A percentile compares a stretch with the other conserved stretches of the same genome.
phyloP scores from a whole-genome alignment of 2,113 vertebrate genomes.

The Mungos mungo region DNA sequence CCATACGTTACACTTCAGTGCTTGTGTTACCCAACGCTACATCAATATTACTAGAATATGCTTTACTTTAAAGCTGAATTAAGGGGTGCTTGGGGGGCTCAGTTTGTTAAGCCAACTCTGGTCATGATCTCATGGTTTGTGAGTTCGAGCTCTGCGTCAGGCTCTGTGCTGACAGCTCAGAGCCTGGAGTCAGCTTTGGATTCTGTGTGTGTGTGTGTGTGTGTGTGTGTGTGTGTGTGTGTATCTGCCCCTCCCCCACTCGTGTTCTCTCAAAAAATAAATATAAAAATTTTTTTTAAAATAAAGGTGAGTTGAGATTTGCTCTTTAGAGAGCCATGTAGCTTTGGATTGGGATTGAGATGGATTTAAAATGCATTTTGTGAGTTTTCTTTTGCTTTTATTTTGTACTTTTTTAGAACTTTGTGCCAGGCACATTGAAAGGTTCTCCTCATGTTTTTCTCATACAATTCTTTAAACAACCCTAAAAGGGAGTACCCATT shows the following conservation, averaged over 20 bases:
- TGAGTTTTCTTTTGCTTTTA: conserved; percentile 2
- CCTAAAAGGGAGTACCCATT: not conserved
- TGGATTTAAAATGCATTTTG: not conserved
- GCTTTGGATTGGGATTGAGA: not conserved
- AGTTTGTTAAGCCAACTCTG: too few relatives aligned
- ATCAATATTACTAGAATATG: not conserved
- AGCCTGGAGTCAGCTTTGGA: too few relatives aligned
- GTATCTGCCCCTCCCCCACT: too few relatives aligned
- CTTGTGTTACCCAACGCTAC: not conserved
- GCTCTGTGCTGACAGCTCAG: too few relatives aligned
- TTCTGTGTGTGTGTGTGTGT: too few relatives aligned
- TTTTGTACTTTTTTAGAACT: conserved; percentile 21
- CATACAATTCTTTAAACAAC: not conserved
- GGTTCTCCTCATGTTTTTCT: not conserved
- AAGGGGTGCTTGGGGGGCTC: too few relatives aligned
- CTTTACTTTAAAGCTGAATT: not conserved
- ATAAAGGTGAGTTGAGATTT: not conserved
- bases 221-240: too few relatives aligned
- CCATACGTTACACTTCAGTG: not conserved
- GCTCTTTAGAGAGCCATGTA: not conserved
- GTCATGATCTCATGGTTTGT: too few relatives aligned
- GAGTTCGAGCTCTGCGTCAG: too few relatives aligned
- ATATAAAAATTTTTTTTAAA: too few relatives aligned
- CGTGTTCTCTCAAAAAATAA: too few relatives aligned
- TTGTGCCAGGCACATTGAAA: not conserved